Percentiles rank a stretch among this genome's conserved stretches.
phyloP scores from a whole-genome alignment of 2,888 invertebrate species.

The Aromia moschata region DNA sequence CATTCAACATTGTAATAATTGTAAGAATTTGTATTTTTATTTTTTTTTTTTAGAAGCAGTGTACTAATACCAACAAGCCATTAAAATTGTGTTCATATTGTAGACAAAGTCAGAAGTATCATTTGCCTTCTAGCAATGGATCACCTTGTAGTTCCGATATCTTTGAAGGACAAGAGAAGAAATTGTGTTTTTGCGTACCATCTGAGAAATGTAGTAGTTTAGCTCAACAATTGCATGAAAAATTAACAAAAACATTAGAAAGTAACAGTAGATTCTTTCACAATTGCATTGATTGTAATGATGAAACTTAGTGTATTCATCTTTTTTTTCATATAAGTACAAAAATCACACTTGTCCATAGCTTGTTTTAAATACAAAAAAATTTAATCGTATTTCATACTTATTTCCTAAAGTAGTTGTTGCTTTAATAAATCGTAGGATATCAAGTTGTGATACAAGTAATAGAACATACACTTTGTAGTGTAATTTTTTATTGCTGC shows the following conservation, averaged over 20 bases:
- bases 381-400: neutral
- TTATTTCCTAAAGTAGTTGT: neutral
- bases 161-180: slow-evolving; percentile 30
- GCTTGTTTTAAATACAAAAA: neutral
- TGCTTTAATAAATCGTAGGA: neutral
- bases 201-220: slow-evolving; percentile 34
- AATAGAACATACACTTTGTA: too few species aligned
- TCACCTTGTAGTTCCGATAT: slow-evolving; percentile 32
- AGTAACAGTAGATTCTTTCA: slow-evolving; percentile 29
- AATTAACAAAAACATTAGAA: slow-evolving; percentile 32
- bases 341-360: neutral
- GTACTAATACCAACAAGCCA: slow-evolving; percentile 4
- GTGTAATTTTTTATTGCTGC: too few species aligned
- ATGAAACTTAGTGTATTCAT: neutral
- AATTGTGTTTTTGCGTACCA: slow-evolving; percentile 41
- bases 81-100: slow-evolving; percentile 36
- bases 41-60: slow-evolving; percentile 17
- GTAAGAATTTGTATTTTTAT: neutral
- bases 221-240: slow-evolving; percentile 41
- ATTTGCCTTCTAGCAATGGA: slow-evolving; percentile 22
- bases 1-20: slow-evolving; percentile 2
- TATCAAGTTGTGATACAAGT: too few species aligned
- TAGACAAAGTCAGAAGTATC: slow-evolving; percentile 23
- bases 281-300: slow-evolving; percentile 32
- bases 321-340: neutral